Base-by-base conservation (phyloP, 1,140 invertebrate species). In the Temnothorax curvispinosus region DNA sequence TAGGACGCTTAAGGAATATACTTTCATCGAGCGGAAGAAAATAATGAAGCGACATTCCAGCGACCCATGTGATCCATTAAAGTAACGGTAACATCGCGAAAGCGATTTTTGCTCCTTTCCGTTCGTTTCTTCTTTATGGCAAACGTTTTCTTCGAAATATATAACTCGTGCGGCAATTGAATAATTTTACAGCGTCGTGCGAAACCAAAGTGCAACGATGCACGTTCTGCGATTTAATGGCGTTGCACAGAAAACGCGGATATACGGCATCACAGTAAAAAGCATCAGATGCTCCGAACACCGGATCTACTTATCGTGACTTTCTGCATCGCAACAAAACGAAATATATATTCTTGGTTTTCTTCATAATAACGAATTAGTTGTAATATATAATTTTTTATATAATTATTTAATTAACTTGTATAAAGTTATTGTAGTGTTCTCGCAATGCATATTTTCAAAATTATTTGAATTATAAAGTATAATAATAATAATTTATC, bases 111-210 rank as follows among this genome's bases (percentile, higher is more conserved):
- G 27, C 52, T 72, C 74, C 67, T 82, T 82, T 71, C 11, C 52
- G 7, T 47, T 38, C 35, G 21, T 35, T 21, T 80, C 52, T 56
- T 27, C 11, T 58, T 82, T 82, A 82, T 41, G 78, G 72, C 52
- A 18, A 81, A 72, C 38, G 27, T 82, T 72, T 71, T 27, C 21
- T 60, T 56, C 38, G 18, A 52, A 81, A 58, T 15, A 27, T 56
- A 38, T 58, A 27, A 81, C 52, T 18, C 38, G 52, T 72, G 52
- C 52, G 67, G 21, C 52, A 27, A 54, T 80, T 74, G 64, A 82
- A 72, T 82, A 82, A 72, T 58, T 82, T 82, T 82, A 74, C 35
- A 74, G 65, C 38, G 50, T 47, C 62, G 35, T 62, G 77, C 35
- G 52, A 72, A 72, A 72, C 27, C 52, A 18, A 72, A 54, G 21